A percentile compares a stretch with the other conserved stretches of the same genome.
These are phyloP conservation scores for Heliconius hortense DNA, from an alignment of 2,888 invertebrate genomes.

Conservation along the genomic window DNA sequence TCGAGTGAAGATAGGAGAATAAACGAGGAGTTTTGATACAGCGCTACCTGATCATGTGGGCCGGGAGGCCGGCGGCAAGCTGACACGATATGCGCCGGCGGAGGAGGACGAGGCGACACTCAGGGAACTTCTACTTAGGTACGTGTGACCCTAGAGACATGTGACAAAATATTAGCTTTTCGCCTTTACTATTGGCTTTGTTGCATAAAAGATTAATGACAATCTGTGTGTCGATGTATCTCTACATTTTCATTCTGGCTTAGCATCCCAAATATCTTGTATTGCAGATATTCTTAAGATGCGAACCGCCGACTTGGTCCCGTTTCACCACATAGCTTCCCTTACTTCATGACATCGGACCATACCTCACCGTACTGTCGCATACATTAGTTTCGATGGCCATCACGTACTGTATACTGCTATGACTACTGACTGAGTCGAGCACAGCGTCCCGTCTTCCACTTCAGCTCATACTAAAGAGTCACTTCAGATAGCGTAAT, in stretches of 20 bases:
- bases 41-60: conserved; percentile 81
- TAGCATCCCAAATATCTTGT: conserved; percentile 77
- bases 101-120: conserved; percentile 96
- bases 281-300: conserved; percentile 72
- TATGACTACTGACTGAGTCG: conserved; percentile 37
- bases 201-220: conserved; percentile 59
- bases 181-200: conserved; percentile 73
- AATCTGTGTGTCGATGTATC: conserved; percentile 63
- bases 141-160: conserved; percentile 73
- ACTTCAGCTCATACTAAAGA: conserved; percentile 40
- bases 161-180: conserved; percentile 63
- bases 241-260: conserved; percentile 67
- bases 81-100: conserved; percentile 91
- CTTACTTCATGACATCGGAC: conserved; percentile 60
- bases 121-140: conserved; percentile 97
- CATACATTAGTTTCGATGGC: conserved; percentile 68
- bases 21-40: conserved; percentile 77
- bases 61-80: conserved; percentile 82
- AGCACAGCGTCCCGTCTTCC: conserved; percentile 44
- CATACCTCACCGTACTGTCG: conserved; percentile 56
- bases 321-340: conserved; percentile 61
- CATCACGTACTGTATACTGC: conserved; percentile 52
- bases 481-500: conserved; percentile 39
- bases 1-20: conserved; percentile 50
- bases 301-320: conserved; percentile 55